A percentile compares a stretch with the other conserved stretches of the same genome.
These are phyloP conservation scores for Adelphocoris suturalis DNA, from an alignment of 2,888 invertebrate genomes.

Conservation along the genomic window DNA sequence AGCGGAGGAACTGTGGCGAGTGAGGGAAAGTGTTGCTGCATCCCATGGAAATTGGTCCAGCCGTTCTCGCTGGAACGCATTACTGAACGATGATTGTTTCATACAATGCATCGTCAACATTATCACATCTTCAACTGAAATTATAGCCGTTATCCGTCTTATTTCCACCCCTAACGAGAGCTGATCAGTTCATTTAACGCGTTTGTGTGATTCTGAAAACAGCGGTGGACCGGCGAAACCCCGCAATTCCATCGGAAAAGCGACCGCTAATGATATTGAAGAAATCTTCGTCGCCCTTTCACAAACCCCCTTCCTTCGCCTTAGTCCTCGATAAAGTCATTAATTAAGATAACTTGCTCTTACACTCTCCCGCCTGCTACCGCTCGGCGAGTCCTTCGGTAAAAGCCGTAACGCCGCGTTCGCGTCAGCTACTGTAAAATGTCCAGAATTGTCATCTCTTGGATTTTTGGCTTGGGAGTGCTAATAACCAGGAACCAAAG, in stretches of 20 bases:
- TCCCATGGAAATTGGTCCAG: too few species aligned
- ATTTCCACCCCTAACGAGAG: background rate
- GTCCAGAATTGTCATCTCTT: background rate
- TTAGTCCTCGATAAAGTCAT: constrained; percentile 59
- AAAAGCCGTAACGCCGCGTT: constrained; percentile 1
- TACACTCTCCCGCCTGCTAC: background rate
- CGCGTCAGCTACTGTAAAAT: background rate
- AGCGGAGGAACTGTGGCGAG: too few species aligned
- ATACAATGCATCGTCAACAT: too few species aligned
- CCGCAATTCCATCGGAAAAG: constrained; percentile 42
- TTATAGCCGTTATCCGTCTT: too few species aligned
- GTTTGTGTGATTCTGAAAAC: background rate
- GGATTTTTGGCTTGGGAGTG: background rate
- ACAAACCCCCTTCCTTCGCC: background rate
- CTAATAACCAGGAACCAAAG: constrained; percentile 43
- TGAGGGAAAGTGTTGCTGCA: too few species aligned
- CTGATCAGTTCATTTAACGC: background rate
- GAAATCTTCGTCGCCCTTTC: constrained; percentile 50
- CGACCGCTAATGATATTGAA: constrained; percentile 60
- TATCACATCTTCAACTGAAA: too few species aligned
- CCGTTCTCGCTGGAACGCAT: too few species aligned
- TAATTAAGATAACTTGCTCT: constrained; percentile 65
- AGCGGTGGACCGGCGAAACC: background rate
- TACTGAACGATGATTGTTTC: too few species aligned
- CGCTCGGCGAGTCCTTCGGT: background rate